Base-by-base conservation (phyloP, 2,797 vertebrate genomes). In the Myripristis murdjan region DNA sequence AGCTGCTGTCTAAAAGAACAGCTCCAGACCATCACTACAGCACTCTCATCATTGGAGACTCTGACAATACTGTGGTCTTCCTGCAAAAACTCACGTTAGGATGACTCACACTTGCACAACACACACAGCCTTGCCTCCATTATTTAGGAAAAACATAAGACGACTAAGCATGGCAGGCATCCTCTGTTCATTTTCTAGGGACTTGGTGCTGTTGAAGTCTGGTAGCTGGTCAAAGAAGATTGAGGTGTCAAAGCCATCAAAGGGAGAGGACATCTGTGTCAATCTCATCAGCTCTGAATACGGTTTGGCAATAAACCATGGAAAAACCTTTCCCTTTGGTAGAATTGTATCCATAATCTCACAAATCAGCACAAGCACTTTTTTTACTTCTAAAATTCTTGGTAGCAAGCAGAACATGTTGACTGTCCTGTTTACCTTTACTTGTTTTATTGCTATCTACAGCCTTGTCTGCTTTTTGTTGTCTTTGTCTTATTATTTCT, bases 251-350 rank as follows among this genome's bases (percentile, higher is more conserved):
- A 96, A 95, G 93, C 84, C 94, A 80, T 82, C 91, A 12, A 93
- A 91, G 76, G 97, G 96, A 91, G 95, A 96, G 60, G 95, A 97
- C 61, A 93, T 99, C 83, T 96, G 91, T 86, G 88, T 98, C 88
- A 94, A 97, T 93, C 90, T 99, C 82, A 97, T 99, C 85, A 99
- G 97, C 90, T 98, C 97, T 90, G 96, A 98, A 84, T 99, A 96
- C 63, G 97, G 98, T 99, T n/a, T 52, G 77, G 53, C 51, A 35
- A 16, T 31, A 71, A 72, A 63, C 2, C 22, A 35, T 23, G n/a
- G 6, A 56, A 60, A 53, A 46, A 12, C 11, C 9, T 54, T 63
- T 35, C 12, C 14, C 64, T 48, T 66, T 31, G n/a, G n/a, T 20
- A 47, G 39, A 43, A 8, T 15, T 15, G 14, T 14, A 15, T 15